Percentiles rank a stretch among this genome's conserved stretches.
These are phyloP conservation scores for Archivesica marissinica DNA, from an alignment of 1,140 invertebrate genomes.

Conservation along the genomic window DNA sequence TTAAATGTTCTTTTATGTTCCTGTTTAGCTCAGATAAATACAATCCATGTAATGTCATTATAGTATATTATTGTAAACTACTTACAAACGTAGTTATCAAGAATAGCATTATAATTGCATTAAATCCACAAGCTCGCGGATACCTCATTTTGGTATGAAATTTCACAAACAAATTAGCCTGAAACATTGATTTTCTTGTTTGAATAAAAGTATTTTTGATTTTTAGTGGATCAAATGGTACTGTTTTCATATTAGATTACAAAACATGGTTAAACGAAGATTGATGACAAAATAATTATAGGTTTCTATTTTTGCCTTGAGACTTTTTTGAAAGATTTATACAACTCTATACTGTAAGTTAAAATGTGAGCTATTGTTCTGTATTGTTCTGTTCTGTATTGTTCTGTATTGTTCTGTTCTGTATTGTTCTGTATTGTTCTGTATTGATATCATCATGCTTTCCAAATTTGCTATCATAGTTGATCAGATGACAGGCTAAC, in stretches of 20 bases:
- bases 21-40: background rate
- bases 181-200: slow-evolving; percentile 1
- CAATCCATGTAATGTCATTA: slow-evolving; percentile 18
- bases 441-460: too few species aligned
- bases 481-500: too few species aligned
- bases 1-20: slow-evolving; percentile 1
- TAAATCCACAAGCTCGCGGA: background rate
- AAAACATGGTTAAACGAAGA: slow-evolving; percentile 4
- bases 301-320: background rate
- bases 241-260: slow-evolving; percentile 17
- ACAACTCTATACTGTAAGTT: too few species aligned
- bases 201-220: slow-evolving; percentile 4
- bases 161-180: background rate
- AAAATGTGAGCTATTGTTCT: too few species aligned
- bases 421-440: too few species aligned
- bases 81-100: background rate
- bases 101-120: slow-evolving; percentile 19
- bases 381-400: too few species aligned
- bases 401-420: too few species aligned
- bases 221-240: background rate
- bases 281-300: slow-evolving; percentile 33
- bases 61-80: background rate
- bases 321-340: slow-evolving; percentile 5
- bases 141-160: background rate
- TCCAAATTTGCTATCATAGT: too few species aligned